Percentiles rank a stretch among this genome's conserved stretches.
These are phyloP conservation scores for Scolopax bukidnonensis DNA, from an alignment of 2,797 vertebrate genomes.

Conservation along the genomic window DNA sequence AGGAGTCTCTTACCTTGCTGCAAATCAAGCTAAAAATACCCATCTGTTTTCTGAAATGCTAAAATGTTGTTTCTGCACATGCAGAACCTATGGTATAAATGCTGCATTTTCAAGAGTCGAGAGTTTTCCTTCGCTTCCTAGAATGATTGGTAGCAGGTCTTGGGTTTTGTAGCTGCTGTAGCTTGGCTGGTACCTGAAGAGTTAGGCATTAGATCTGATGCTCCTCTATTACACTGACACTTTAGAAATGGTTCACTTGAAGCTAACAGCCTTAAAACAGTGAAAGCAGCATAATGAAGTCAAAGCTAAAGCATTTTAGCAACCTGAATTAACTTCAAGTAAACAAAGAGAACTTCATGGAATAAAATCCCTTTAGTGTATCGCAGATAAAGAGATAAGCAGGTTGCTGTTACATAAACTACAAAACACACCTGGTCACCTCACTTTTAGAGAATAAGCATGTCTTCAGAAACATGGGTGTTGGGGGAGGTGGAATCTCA, in stretches of 20 bases:
- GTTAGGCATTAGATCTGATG: not conserved
- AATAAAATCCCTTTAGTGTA: not conserved
- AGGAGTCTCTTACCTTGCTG: not conserved
- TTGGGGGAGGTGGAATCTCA: not conserved
- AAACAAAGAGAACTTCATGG: not conserved
- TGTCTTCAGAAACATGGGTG: not conserved
- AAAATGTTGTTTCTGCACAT: not conserved
- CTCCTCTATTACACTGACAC: not conserved
- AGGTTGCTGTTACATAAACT: not conserved
- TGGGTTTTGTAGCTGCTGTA: not conserved
- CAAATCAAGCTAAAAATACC: not conserved
- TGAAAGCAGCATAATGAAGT: not conserved
- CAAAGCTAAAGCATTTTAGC: not conserved
- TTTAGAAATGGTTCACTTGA: not conserved
- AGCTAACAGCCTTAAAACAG: not conserved
- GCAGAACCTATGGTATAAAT: not conserved
- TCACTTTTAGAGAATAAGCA: not conserved
- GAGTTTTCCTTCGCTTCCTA: not conserved
- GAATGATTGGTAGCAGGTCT: not conserved
- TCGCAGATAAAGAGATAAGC: not conserved
- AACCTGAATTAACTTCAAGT: not conserved
- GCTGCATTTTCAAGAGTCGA: not conserved
- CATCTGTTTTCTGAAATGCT: not conserved
- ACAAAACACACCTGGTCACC: not conserved
- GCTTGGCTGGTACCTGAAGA: not conserved